Conservation (phyloP, 1,140 invertebrate species). For the Aphis craccivora region DNA sequence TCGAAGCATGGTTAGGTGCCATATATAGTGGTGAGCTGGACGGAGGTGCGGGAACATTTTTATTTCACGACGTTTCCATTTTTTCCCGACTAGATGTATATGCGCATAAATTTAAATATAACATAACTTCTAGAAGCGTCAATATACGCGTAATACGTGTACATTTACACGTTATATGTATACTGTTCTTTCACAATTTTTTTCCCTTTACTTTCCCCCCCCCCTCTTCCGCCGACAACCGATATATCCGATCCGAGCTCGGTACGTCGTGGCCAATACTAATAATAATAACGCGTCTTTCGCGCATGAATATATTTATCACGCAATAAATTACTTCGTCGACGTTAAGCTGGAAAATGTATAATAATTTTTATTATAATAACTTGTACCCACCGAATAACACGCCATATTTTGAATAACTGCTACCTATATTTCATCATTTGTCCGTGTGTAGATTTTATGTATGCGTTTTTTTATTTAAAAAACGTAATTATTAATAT, state of each 20-base stretch:
- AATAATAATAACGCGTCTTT: constrained; percentile 7
- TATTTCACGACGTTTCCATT: not conserved
- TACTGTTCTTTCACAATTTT: not conserved
- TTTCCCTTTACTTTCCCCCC: not conserved
- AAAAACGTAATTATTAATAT: not conserved
- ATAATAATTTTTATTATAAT: not conserved
- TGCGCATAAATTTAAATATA: constrained; percentile 11
- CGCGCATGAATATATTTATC: not conserved
- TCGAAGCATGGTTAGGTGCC: not conserved
- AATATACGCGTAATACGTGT: not conserved
- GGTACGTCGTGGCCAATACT: not conserved
- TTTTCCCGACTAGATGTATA: not conserved
- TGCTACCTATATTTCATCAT: not conserved
- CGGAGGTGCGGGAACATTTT: not conserved
- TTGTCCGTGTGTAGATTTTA: not conserved
- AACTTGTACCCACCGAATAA: not conserved
- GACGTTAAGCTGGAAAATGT: not conserved
- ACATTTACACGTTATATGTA: not conserved
- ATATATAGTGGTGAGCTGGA: not conserved
- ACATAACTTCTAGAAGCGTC: not conserved
- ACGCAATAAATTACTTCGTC: not conserved
- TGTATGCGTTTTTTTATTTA: not conserved
- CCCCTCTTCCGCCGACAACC: not conserved
- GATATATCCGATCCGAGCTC: not conserved
- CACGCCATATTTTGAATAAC: no score